Base-by-base conservation (phyloP, 2,113 vertebrate genomes). In the Recurvirostra avosetta region DNA sequence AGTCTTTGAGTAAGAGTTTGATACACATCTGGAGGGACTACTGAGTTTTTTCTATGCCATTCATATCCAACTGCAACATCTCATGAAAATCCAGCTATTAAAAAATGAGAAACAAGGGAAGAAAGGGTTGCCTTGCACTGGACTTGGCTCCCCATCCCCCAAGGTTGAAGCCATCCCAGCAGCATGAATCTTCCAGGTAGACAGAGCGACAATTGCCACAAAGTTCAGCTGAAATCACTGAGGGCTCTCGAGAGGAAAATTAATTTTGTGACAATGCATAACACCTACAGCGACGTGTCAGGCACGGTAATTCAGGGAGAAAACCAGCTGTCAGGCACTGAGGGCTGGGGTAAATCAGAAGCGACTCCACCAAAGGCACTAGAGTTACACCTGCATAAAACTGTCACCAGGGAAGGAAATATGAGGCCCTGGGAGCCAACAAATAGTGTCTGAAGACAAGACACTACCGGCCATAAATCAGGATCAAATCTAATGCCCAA, bases 221-320 rank as follows among this genome's bases (percentile, higher is more conserved):
- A 80, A 73, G 43, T 86, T 93, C 71, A 92, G 63, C 72, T 94
- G 90, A 94, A 95, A 90, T 90, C 85, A 95, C 66, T n/a, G 65
- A 79, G 71, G 63, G 70, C 66, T 91, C 92, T 95, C 6, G 0
- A 80, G 81, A 89, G 81, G 91, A 94, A 97, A 97, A 95, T 91
- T 86, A 90, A 95, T 92, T 94, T 92, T 66, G 70, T 91, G 89
- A 87, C 94, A 87, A 76, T 4, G 67, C 58, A 11, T 73, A 73
- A 88, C 66, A 92, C 68, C 75, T 77, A 41, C 67, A 85, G 77
- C 1, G 1, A 85, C 87, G 41, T 66, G 66, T 82, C 92, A 96
- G 66, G 80, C 82, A 26, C 1, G 0, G 40, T 85, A 91, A 94
- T 73, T 86, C 89, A 91, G 49, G 71, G 55, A 87, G 88, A 87